phyloP scores from a whole-genome alignment of 2,888 invertebrate genomes.

The Strigamia maritima region DNA sequence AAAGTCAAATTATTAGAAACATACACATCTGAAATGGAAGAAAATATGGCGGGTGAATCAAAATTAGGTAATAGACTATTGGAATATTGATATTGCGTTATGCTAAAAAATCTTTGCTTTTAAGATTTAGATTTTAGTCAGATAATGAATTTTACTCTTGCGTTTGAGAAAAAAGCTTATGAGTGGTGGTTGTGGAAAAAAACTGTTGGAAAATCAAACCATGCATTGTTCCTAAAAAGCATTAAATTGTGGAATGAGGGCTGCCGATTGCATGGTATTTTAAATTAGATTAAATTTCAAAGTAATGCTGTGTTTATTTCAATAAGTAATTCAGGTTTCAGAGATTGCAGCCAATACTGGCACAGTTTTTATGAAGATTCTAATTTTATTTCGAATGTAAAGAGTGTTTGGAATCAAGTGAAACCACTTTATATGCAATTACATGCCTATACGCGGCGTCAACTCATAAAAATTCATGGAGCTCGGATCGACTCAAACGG shows the following conservation, averaged over 20 bases:
- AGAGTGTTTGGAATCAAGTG: conserved; percentile 15
- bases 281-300: background rate
- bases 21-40: background rate
- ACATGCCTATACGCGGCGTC: conserved; percentile 73
- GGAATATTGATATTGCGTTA: background rate
- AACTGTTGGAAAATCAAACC: background rate
- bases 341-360: conserved; percentile 69
- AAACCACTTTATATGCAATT: conserved; percentile 73
- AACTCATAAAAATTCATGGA: conserved; percentile 52
- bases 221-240: background rate
- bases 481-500: conserved; percentile 57
- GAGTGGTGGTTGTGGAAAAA: background rate
- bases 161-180: background rate
- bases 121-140: background rate
- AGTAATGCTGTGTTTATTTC: background rate
- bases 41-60: background rate
- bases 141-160: background rate
- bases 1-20: background rate
- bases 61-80: background rate
- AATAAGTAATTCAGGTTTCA: conserved; percentile 59
- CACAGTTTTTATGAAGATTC: conserved; percentile 59
- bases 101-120: background rate
- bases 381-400: background rate
- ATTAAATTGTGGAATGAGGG: background rate
- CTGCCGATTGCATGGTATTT: background rate